Conservation (phyloP, 2,797 vertebrate species). For the Labroides dimidiatus region DNA sequence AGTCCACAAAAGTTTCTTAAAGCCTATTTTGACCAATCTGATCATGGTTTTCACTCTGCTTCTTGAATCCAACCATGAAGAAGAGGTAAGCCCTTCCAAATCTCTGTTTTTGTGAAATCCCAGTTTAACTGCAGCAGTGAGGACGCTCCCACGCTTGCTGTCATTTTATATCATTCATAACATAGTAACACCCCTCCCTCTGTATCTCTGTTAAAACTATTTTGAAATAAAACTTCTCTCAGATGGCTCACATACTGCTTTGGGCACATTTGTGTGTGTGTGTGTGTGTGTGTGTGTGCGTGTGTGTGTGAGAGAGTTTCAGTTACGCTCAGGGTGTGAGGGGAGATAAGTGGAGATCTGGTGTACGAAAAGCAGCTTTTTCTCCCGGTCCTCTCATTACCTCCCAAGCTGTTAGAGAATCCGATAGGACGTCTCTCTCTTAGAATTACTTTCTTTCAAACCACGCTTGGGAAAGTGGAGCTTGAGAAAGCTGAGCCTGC, state of each 20-base stretch:
- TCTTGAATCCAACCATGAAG: slow-evolving; percentile 12
- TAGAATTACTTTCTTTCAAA: slow-evolving; percentile 52
- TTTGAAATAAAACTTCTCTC: slow-evolving; percentile 46
- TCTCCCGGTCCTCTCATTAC: slow-evolving; percentile 63
- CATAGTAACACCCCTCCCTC: slow-evolving; percentile 25
- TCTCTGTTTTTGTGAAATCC: slow-evolving; percentile 35
- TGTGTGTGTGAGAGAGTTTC: slow-evolving; percentile 46
- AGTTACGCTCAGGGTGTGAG: slow-evolving; percentile 53
- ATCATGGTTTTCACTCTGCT: slow-evolving; percentile 18
- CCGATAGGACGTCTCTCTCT: slow-evolving; percentile 45
- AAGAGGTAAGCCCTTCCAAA: slow-evolving; percentile 15
- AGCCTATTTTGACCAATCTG: slow-evolving; percentile 7
- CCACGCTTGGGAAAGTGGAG: slow-evolving; percentile 59
- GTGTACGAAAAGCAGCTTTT: slow-evolving; percentile 63
- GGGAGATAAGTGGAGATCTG: slow-evolving; percentile 63
- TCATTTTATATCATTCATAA: slow-evolving; percentile 29
- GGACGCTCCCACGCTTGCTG: slow-evolving; percentile 14
- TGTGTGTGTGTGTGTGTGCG: slow-evolving; percentile 19
- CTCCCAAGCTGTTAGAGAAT: slow-evolving; percentile 59
- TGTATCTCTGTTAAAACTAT: slow-evolving; percentile 35
- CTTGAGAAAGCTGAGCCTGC: slow-evolving; percentile 63
- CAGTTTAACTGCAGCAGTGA: slow-evolving; percentile 24
- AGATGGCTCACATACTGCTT: slow-evolving; percentile 39
- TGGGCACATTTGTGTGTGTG: slow-evolving; percentile 39
- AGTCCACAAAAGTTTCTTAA: slow-evolving; percentile 2